phyloP scores from a whole-genome alignment of 2,797 vertebrate genomes.

The Sebastes steindachneri region DNA sequence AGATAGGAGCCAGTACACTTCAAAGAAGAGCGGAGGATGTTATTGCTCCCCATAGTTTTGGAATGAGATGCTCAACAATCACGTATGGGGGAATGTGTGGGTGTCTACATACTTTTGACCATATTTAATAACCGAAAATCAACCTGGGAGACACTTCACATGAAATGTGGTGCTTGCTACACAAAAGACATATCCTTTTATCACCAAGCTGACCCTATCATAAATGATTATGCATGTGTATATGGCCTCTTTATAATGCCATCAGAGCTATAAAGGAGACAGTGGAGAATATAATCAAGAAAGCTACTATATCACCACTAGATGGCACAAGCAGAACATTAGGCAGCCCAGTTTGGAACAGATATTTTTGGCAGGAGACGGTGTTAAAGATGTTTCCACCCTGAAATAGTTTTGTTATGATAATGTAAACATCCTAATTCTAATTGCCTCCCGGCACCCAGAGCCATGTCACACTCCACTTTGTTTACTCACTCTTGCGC shows the following conservation, averaged over 20 bases:
- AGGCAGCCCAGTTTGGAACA: not conserved
- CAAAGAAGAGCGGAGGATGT: not conserved
- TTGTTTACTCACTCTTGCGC: conserved; percentile 38
- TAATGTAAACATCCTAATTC: conserved; percentile 42
- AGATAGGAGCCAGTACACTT: not conserved
- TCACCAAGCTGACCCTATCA: not conserved
- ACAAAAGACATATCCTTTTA: not conserved
- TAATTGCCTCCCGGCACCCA: conserved; percentile 11
- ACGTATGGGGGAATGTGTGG: not conserved
- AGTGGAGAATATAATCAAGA: not conserved
- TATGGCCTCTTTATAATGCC: not conserved
- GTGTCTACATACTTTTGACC: not conserved
- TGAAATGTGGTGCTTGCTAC: not conserved
- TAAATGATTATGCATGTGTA: not conserved
- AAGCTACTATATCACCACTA: conserved; percentile 49
- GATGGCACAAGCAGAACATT: conserved; percentile 66
- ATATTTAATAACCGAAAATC: not conserved
- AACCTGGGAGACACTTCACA: not conserved
- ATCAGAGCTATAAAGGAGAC: not conserved
- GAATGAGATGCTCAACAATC: not conserved
- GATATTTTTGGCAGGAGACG: not conserved
- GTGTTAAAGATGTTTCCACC: conserved; percentile 14
- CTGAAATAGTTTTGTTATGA: conserved; percentile 38
- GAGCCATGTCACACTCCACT: conserved; percentile 1
- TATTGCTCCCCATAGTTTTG: too few relatives aligned